Base-by-base conservation (phyloP, 2,113 vertebrate genomes). In the Phrynosoma blainvillii region DNA sequence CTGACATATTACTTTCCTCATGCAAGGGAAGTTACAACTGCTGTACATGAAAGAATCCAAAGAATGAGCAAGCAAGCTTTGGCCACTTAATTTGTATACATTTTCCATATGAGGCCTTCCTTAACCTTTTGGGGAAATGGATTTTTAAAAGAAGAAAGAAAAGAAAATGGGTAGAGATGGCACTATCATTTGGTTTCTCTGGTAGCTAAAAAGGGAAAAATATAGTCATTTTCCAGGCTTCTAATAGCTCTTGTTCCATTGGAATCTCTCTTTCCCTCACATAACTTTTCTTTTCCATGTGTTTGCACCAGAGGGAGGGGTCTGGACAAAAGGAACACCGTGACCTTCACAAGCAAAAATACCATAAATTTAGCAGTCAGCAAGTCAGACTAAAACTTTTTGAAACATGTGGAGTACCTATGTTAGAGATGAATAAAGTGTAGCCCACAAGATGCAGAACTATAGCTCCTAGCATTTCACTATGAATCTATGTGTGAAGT, bases 361-460 rank as follows among this genome's bases (percentile, higher is more conserved):
- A 86, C 79, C 62, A 73, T 92, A 92, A 65, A 94, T 92, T 86
- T 92, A 94, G 93, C 92, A 92, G 92, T 89, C 89, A 47, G 71
- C 91, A 91, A 95, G 91, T 81, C 89, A 91, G 92, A 92, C 91
- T 88, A 93, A 91, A 94, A 95, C 94, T 92, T 95, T 96, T 94
- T 90, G 92, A 93, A 94, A 89, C 47, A 88, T 95, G 93, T 94
- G 93, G 87, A 62, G 79, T 1, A n/a, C 16, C 25, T 25, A 71
- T 71, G 25, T 71, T 62, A 62, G 13, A 12, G 14, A 62, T 62
- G 13, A 62, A 2, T 16, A 62, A 62, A 62, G 59, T 18, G 4
- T 62, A 62, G 18, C 13, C 59, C 59, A 62, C 59, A 14, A 62
- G 59, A 62, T 14, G 59, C 59, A 62, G 13, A 14, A 62, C 14